Evolutionary conservation across 2,797 vertebrate genomes (phyloP).

Genomic region (Tapera naevia): DNA sequence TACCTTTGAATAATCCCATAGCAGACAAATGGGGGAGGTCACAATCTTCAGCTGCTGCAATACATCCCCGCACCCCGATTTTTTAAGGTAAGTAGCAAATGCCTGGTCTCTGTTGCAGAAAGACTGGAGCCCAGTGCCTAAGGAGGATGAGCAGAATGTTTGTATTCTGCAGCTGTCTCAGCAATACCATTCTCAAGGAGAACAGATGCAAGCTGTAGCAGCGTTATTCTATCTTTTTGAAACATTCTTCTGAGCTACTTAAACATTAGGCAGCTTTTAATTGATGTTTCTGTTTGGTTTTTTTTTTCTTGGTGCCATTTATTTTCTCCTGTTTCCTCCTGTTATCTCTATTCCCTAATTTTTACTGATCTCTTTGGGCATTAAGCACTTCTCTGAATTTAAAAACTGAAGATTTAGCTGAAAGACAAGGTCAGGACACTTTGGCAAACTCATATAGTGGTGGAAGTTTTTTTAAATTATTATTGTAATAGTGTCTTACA

Average conservation of each 20-base stretch:
- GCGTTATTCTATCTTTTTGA: background rate
- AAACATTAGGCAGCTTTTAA: background rate
- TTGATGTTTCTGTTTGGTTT: background rate
- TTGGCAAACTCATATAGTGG: background rate
- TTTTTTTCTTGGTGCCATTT: background rate
- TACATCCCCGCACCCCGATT: fast-evolving
- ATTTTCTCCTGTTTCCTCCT: background rate
- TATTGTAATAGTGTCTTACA: background rate
- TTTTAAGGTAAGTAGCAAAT: background rate
- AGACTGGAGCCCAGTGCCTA: background rate
- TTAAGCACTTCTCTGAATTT: background rate
- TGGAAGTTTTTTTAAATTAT: background rate
- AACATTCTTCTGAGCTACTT: background rate
- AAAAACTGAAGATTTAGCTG: background rate
- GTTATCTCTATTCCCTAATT: background rate
- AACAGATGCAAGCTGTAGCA: background rate
- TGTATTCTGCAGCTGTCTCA: background rate
- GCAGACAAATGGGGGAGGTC: background rate
- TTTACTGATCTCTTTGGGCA: background rate
- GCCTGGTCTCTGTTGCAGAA: fast-evolving
- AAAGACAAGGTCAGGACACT: background rate
- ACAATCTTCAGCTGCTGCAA: background rate
- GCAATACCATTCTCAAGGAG: fast-evolving
- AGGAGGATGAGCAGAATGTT: background rate
- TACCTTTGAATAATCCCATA: background rate